Evolutionary conservation across 2,113 vertebrate genomes (phyloP), one percentile per base, ranked within the genome.

Genomic region (Onychostoma macrolepis): DNA sequence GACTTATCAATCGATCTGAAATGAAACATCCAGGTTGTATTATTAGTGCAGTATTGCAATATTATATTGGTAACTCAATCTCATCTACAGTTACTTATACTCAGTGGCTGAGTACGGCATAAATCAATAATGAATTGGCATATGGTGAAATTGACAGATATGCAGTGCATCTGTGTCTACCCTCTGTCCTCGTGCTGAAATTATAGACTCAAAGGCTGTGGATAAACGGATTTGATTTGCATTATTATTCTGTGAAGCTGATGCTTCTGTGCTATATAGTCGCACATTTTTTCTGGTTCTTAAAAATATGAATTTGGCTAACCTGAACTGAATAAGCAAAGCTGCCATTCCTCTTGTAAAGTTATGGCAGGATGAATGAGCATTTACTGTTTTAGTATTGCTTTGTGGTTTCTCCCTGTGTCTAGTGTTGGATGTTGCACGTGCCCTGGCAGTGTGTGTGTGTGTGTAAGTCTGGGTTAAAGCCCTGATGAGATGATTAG

Each of bases 401-500:
- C 26, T 50, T 9, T 30, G 43, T 50, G 75, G 26, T 77, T 30
- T 77, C 13, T 19, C 13, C 21, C 26, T 19, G 43, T 50, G 26
- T 48, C 26, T 4, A 38, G 36, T 72, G 19, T 50, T 30, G 26
- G 45, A 17, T 50, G 43, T 50, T 26, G 9, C 13, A 19, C 7
- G 2, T 38, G 8, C 33, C 19, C 69, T 72, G 69, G 33, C 9
- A 9, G 53, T 33, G 28, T 1, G 24, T 61, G 24, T 12, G 8
- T 61, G 24, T n/a, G 53, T 56, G 53, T 63, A 0, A 2, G 43
- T 28, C 3, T 77, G 15, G 13, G 26, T 50, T 8, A 79, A 79
- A 36, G 77, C 77, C 28, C 50, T 58, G 77, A 79, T 79, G 50
- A 79, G 50, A 38, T 79, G 45, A 79, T 36, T 61, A 61, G 53